Evolutionary conservation across 1,140 invertebrate genomes (phyloP).

Genomic region (Melanaphis sacchari): DNA sequence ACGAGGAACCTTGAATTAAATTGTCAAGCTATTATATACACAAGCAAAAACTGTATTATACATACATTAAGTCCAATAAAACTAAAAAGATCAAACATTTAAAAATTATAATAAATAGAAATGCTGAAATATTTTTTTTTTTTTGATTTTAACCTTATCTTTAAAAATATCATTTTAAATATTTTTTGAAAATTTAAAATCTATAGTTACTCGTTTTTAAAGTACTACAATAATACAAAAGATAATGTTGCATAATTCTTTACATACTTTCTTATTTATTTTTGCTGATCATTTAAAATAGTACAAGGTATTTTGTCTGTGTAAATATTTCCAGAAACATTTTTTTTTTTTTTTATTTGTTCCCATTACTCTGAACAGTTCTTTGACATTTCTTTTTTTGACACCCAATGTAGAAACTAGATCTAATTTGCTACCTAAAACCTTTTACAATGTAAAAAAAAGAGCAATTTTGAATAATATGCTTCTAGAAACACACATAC

Average conservation of each 20-base stretch:
- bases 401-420: neutral
- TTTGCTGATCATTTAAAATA: neutral
- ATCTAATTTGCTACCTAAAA: neutral
- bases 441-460: neutral
- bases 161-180: too few species aligned
- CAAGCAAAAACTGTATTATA: neutral
- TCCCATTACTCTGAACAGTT: neutral
- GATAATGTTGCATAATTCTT: too few species aligned
- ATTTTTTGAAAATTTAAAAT: neutral
- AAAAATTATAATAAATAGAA: neutral
- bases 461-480: neutral
- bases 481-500: neutral
- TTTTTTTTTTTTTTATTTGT: neutral
- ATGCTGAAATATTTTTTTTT: too few species aligned
- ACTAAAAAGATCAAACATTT: neutral
- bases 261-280: neutral
- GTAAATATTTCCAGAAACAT: neutral
- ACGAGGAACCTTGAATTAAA: fast-evolving
- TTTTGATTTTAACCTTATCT: too few species aligned
- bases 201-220: neutral
- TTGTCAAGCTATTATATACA: neutral
- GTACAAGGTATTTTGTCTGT: neutral
- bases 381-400: neutral
- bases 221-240: neutral
- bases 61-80: neutral